phyloP scores from a whole-genome alignment of 2,113 vertebrate species.

The Trichechus manatus region DNA sequence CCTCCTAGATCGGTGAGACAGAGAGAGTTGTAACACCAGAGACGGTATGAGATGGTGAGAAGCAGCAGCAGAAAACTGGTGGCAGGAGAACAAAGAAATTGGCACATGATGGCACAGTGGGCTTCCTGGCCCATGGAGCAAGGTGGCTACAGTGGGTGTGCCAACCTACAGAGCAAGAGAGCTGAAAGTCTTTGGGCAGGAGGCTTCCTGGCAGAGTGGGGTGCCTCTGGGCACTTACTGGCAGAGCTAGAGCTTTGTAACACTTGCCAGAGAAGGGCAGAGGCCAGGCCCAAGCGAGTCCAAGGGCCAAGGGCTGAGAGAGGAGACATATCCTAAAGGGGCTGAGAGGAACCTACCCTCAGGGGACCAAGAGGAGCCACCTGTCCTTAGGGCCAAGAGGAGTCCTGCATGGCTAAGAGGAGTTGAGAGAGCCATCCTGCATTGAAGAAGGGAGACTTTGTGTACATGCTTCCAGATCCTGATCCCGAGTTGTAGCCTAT shows the following conservation, averaged over 20 bases:
- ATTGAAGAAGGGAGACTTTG: not conserved
- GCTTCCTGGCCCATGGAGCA: not conserved
- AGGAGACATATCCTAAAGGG: not conserved
- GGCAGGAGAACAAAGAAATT: not conserved
- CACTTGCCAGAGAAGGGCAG: not conserved
- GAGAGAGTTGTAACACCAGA: not conserved
- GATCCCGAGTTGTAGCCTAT: not conserved
- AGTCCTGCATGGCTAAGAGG: not conserved
- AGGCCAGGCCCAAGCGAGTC: not conserved
- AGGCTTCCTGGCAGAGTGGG: not conserved
- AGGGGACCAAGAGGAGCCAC: not conserved
- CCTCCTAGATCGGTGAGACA: not conserved
- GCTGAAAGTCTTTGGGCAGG: not conserved
- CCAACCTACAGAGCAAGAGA: not conserved
- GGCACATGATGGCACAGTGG: not conserved
- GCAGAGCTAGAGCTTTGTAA: not conserved
- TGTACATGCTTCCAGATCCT: not conserved
- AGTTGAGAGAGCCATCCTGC: not conserved
- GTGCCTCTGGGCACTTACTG: too few relatives aligned
- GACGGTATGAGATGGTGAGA: not conserved
- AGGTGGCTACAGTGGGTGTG: not conserved
- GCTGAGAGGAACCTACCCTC: too few relatives aligned
- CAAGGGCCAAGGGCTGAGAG: not conserved
- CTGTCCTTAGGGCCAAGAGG: not conserved
- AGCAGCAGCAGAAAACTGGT: not conserved